These are phyloP conservation scores for Zaprionus africanus DNA, from an alignment of 1,140 invertebrate species.

Conservation along the genomic window DNA sequence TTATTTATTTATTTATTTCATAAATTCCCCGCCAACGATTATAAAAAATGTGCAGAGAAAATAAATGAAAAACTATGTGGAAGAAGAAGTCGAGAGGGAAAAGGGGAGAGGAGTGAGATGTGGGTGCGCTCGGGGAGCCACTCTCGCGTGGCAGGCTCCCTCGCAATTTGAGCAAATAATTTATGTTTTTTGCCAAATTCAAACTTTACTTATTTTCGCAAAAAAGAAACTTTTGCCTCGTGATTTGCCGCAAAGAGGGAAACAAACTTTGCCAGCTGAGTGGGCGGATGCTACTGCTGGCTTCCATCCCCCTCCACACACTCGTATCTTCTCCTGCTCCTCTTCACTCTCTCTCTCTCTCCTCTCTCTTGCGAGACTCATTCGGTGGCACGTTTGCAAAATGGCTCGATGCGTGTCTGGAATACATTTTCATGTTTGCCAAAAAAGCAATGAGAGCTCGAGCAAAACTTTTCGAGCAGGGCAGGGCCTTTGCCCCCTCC, in stretches of 20 bases:
- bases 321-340: background rate
- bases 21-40: conserved; percentile 66
- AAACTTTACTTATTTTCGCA: conserved; percentile 76
- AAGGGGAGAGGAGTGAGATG: conserved; percentile 26
- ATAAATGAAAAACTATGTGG: conserved; percentile 53
- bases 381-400: conserved; percentile 82
- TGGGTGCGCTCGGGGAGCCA: background rate
- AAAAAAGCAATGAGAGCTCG: conserved; percentile 55
- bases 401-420: conserved; percentile 79
- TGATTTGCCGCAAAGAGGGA: conserved; percentile 36
- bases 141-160: background rate
- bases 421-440: conserved; percentile 81
- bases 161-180: conserved; percentile 57
- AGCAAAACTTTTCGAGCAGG: conserved; percentile 43
- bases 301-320: background rate
- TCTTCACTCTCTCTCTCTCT: background rate
- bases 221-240: conserved; percentile 42
- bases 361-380: conserved; percentile 51
- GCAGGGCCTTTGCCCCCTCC: conserved; percentile 1
- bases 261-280: conserved; percentile 60
- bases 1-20: conserved; percentile 80
- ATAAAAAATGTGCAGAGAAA: conserved; percentile 65
- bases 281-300: conserved; percentile 58
- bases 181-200: conserved; percentile 73
- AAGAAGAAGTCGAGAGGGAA: background rate